Conservation (phyloP, 2,797 vertebrate species). For the Percopsis omiscomaycus region DNA sequence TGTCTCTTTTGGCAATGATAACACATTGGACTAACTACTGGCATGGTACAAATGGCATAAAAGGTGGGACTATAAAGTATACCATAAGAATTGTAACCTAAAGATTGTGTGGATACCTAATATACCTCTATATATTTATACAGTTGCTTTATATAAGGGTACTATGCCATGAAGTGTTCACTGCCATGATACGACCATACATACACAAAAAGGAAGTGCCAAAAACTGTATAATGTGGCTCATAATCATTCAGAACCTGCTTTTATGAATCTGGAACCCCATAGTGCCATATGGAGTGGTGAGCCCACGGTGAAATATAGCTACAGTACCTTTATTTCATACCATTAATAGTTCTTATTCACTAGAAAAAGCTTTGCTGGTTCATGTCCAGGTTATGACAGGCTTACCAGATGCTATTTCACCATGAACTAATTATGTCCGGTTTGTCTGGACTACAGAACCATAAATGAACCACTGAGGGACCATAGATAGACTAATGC, state of each 20-base stretch:
- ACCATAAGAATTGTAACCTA: background rate
- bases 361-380: background rate
- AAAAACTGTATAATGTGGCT: slow-evolving; percentile 29
- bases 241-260: slow-evolving; percentile 16
- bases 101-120: background rate
- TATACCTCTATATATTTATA: background rate
- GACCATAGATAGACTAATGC: slow-evolving; percentile 44
- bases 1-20: slow-evolving; percentile 18
- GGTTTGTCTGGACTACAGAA: slow-evolving; percentile 48
- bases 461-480: slow-evolving; percentile 53
- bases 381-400: slow-evolving; percentile 15
- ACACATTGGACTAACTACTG: slow-evolving; percentile 16
- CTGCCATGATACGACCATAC: slow-evolving; percentile 15
- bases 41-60: slow-evolving; percentile 7
- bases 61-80: background rate
- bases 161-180: slow-evolving; percentile 34
- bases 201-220: slow-evolving; percentile 7
- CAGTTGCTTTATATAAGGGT: background rate
- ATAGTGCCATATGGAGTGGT: slow-evolving; percentile 23
- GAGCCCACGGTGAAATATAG: slow-evolving; percentile 10
- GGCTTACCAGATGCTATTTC: slow-evolving; percentile 19
- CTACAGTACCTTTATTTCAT: slow-evolving; percentile 15
- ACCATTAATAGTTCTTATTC: slow-evolving; percentile 31
- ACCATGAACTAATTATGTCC: slow-evolving; percentile 25
- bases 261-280: background rate